These are phyloP conservation scores for Heterocephalus glaber DNA, from an alignment of 2,113 vertebrate species.

Conservation along the genomic window DNA sequence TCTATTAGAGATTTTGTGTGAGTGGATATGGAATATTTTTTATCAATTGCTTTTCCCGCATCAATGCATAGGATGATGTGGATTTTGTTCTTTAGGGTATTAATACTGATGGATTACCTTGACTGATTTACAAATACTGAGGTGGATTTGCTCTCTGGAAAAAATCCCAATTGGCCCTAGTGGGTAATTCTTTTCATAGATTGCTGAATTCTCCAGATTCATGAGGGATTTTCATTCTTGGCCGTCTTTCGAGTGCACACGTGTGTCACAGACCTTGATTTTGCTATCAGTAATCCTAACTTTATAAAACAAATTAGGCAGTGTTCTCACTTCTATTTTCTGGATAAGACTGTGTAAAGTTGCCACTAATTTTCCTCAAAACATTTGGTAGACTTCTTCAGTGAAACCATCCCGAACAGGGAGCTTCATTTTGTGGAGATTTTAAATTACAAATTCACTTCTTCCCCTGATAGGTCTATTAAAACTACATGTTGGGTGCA, in stretches of 20 bases:
- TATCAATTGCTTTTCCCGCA: not conserved
- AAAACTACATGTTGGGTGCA: not conserved
- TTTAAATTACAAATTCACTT: conserved; percentile 36
- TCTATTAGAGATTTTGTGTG: not conserved
- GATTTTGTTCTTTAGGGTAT: not conserved
- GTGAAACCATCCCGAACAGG: not conserved
- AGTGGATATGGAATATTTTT: not conserved
- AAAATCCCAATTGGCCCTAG: not conserved
- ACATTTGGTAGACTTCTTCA: conserved; percentile 40
- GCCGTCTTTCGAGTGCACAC: no score
- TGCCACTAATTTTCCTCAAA: conserved; percentile 54
- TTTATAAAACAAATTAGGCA: conserved; percentile 7
- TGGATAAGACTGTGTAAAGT: not conserved
- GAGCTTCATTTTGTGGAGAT: not conserved
- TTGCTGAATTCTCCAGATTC: not conserved
- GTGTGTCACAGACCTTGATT: not conserved
- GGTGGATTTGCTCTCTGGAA: not conserved
- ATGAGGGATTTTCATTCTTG: not conserved
- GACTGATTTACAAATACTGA: not conserved
- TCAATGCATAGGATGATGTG: not conserved
- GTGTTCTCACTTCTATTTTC: not conserved
- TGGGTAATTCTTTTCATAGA: not conserved
- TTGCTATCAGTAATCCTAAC: not conserved
- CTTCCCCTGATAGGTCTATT: conserved; percentile 9
- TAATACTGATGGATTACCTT: not conserved